Evolutionary conservation across 2,797 vertebrate species (phyloP).

Genomic region (Bradypodion ventrale): DNA sequence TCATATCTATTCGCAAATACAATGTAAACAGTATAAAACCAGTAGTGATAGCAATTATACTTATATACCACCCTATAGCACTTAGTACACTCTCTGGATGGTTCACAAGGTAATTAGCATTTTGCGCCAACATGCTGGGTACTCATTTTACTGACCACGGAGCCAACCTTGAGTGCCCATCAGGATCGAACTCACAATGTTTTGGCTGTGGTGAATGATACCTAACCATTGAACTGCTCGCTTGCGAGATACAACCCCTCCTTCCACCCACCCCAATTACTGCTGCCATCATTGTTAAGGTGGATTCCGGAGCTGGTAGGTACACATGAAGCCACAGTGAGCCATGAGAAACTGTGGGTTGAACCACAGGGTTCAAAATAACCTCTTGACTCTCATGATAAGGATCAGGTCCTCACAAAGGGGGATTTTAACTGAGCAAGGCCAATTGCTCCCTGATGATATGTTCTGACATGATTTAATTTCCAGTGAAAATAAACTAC

Average conservation of each 20-base stretch:
- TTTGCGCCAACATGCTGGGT: no score
- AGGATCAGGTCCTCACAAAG: constrained; percentile 21
- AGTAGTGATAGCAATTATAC: no score
- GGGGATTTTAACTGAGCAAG: not conserved
- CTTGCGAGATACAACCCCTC: no score
- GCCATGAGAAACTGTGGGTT: not conserved
- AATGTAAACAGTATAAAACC: not conserved
- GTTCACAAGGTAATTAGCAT: no score
- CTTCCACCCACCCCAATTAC: not conserved
- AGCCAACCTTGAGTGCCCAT: no score
- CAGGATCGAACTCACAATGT: no score
- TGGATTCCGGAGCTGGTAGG: not conserved
- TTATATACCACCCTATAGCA: no score
- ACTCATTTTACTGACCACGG: no score
- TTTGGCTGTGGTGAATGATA: no score
- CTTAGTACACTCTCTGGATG: no score
- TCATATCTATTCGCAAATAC: not conserved
- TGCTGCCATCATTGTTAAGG: not conserved
- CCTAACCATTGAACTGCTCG: no score
- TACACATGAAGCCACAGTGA: not conserved
- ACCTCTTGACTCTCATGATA: constrained; percentile 15
- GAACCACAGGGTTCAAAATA: not conserved
- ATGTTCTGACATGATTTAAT: constrained; percentile 1
- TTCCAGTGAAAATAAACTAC: constrained; percentile 22
- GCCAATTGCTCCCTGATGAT: not conserved